phyloP scores from a whole-genome alignment of 2,113 vertebrate species.

The Leucopsar rothschildi region DNA sequence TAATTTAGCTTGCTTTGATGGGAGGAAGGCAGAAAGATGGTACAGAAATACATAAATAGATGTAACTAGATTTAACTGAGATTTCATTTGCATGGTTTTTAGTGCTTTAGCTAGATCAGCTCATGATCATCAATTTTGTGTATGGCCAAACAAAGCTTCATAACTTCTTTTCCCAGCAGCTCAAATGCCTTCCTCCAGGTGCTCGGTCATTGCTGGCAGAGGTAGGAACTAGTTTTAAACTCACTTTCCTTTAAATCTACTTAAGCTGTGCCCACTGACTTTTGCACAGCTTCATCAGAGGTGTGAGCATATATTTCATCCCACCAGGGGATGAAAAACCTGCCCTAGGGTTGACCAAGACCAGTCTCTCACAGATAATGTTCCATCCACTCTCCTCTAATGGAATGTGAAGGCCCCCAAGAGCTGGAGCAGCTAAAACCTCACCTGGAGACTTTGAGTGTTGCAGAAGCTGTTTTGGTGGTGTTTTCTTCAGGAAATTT shows the following conservation, averaged over 20 bases:
- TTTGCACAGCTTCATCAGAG: neutral
- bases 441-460: neutral
- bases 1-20: neutral
- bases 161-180: neutral
- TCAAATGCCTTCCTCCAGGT: fast-evolving
- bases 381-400: neutral
- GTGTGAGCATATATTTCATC: neutral
- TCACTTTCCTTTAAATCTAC: neutral
- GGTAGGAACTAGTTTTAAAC: neutral
- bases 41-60: neutral
- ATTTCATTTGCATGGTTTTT: neutral
- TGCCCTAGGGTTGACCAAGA: fast-evolving
- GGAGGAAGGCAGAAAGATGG: neutral
- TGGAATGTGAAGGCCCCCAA: neutral
- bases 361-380: neutral
- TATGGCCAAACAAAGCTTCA: neutral
- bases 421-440: neutral
- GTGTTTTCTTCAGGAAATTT: neutral
- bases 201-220: neutral
- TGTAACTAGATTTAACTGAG: neutral
- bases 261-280: neutral
- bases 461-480: neutral
- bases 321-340: neutral
- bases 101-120: neutral
- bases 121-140: neutral